Evolutionary conservation across 2,888 invertebrate species (phyloP).

Genomic region (Erannis defoliaria): DNA sequence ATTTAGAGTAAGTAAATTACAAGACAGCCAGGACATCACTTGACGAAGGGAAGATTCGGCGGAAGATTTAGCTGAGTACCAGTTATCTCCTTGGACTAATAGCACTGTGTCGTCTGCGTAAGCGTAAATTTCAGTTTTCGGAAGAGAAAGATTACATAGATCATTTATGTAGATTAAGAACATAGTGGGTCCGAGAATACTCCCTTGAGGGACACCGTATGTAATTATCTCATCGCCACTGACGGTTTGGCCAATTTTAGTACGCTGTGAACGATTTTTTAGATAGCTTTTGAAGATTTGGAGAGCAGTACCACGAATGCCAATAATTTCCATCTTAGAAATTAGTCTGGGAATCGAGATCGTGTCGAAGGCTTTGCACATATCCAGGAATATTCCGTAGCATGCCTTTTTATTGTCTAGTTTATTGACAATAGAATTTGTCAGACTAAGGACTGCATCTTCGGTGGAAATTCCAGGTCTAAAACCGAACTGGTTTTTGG

Average conservation of each 20-base stretch:
- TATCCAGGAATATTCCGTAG: not conserved
- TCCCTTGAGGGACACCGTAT: slow-evolving; percentile 1
- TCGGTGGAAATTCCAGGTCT: slow-evolving; percentile 18
- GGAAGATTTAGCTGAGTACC: no score
- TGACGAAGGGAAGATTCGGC: no score
- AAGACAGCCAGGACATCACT: no score
- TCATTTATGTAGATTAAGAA: slow-evolving; percentile 19
- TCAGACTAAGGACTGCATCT: slow-evolving; percentile 22
- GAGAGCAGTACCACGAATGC: slow-evolving; percentile 20
- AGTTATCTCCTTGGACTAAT: not conserved
- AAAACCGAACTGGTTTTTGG: no score
- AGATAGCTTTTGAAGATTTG: slow-evolving; percentile 22
- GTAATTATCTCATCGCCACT: not conserved
- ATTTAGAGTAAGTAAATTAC: no score
- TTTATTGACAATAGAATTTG: not conserved
- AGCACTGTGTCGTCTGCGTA: not conserved
- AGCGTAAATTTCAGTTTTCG: not conserved
- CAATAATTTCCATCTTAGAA: slow-evolving; percentile 21
- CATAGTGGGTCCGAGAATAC: not conserved
- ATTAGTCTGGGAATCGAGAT: not conserved
- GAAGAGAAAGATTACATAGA: not conserved
- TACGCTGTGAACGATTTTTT: slow-evolving; percentile 21
- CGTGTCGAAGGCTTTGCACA: not conserved
- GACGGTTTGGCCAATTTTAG: not conserved
- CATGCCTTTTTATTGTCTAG: slow-evolving; percentile 19